A percentile compares a stretch with the other conserved stretches of the same genome.
Conservation (phyloP, 2,888 invertebrate species). For the Sinodicranocentrus sp. region DNA sequence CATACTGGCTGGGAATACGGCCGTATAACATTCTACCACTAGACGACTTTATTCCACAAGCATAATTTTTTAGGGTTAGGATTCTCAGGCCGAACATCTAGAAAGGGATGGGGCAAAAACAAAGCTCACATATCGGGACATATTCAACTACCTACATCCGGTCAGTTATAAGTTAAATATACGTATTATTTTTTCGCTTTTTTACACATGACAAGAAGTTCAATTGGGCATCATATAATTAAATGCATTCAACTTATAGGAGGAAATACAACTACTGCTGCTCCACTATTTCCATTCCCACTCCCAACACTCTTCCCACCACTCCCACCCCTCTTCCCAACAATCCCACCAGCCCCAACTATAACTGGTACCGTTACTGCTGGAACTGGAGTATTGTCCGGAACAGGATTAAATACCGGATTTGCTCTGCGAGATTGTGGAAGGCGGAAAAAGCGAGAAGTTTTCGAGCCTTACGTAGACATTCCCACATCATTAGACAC, state of each 20-base stretch:
- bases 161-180: too few relatives aligned
- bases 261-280: neutral
- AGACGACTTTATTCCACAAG: slow-evolving; percentile 44
- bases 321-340: slow-evolving; percentile 24
- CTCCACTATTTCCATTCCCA: slow-evolving; percentile 19
- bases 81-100: slow-evolving; percentile 45
- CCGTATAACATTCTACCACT: too few relatives aligned
- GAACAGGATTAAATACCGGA: neutral
- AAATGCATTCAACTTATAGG: neutral
- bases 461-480: slow-evolving; percentile 65
- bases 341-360: slow-evolving; percentile 9
- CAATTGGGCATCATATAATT: too few relatives aligned
- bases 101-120: slow-evolving; percentile 5
- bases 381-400: neutral
- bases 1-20: too few relatives aligned
- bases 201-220: too few relatives aligned
- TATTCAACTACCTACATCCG: slow-evolving; percentile 23
- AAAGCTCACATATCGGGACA: neutral
- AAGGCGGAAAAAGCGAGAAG: slow-evolving; percentile 41
- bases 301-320: slow-evolving; percentile 1
- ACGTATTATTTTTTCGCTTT: too few relatives aligned
- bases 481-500: slow-evolving; percentile 67
- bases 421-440: neutral
- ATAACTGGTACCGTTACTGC: slow-evolving; percentile 5
- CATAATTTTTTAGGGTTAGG: slow-evolving; percentile 47